phyloP scores from a whole-genome alignment of 37 sponge, comb jelly and placozoan genomes.

The Beroe ovata region DNA sequence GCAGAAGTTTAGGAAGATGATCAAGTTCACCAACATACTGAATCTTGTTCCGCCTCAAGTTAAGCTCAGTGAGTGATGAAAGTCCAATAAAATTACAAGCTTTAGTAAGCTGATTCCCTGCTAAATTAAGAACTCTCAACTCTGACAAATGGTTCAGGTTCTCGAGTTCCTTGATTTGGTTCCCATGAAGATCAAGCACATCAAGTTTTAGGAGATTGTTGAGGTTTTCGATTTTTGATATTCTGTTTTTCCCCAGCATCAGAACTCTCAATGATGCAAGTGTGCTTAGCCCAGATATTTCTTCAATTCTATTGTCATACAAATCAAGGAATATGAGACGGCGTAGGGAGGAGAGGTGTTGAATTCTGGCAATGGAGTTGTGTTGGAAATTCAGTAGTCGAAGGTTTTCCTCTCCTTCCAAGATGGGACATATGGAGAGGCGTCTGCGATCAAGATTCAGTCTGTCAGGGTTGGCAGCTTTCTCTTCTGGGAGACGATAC shows the following conservation, averaged over 20 bases:
- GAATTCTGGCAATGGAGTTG: constrained; percentile 83
- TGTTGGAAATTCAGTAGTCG: constrained; percentile 92
- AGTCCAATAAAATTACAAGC: constrained; percentile 75
- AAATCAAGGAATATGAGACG: constrained; percentile 94
- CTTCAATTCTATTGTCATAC: constrained; percentile 90
- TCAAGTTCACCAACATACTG: constrained; percentile 79
- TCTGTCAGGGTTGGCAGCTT: constrained; percentile 80
- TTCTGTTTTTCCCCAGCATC: constrained; percentile 97
- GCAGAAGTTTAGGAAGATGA: constrained; percentile 78
- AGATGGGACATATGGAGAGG: constrained; percentile 80
- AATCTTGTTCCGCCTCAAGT: constrained; percentile 86
- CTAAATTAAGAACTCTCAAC: constrained; percentile 89
- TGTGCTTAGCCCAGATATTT: constrained; percentile 81
- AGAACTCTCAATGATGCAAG: constrained; percentile 87
- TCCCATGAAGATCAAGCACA: constrained; percentile 97
- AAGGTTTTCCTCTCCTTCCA: constrained; percentile 88
- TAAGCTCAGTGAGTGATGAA: constrained; percentile 82
- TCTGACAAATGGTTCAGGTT: constrained; percentile 75
- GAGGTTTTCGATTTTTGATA: constrained; percentile 79
- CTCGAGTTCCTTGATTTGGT: constrained; percentile 85
- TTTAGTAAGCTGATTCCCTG: constrained; percentile 86
- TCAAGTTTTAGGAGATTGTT: constrained; percentile 82
- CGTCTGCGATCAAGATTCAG: constrained; percentile 87
- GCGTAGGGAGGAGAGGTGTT: constrained; percentile 74
- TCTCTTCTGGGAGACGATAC: constrained; percentile 80